Conservation (phyloP, 1,140 invertebrate species). For the Neodiprion virginianus region DNA sequence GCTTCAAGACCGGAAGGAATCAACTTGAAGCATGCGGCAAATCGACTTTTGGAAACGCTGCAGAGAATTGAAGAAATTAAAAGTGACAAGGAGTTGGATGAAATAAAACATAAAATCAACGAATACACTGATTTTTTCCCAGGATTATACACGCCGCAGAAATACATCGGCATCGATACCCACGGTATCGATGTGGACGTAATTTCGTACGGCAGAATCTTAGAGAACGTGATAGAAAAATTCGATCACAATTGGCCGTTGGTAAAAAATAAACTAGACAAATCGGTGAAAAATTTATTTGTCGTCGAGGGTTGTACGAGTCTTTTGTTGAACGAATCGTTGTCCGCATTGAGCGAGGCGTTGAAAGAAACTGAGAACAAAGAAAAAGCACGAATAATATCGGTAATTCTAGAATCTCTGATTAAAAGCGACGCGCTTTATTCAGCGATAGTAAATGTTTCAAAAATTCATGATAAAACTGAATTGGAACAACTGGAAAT, state of each 20-base stretch:
- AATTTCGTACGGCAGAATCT: slow-evolving; percentile 53
- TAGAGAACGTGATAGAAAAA: slow-evolving; percentile 56
- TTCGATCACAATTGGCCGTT: slow-evolving; percentile 66
- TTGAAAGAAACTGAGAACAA: slow-evolving; percentile 57
- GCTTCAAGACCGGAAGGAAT: slow-evolving; percentile 41
- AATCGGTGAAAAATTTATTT: slow-evolving; percentile 55
- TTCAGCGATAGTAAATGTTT: slow-evolving; percentile 56
- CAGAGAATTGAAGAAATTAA: slow-evolving; percentile 52
- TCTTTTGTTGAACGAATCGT: slow-evolving; percentile 60
- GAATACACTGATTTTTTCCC: slow-evolving; percentile 60
- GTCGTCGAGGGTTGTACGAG: slow-evolving; percentile 61
- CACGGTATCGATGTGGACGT: slow-evolving; percentile 47
- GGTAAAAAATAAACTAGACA: slow-evolving; percentile 46
- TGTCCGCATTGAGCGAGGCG: slow-evolving; percentile 57
- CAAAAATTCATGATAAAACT: slow-evolving; percentile 30
- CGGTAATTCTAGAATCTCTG: slow-evolving; percentile 59
- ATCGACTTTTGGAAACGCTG: slow-evolving; percentile 49
- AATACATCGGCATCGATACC: slow-evolving; percentile 60
- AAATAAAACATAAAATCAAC: slow-evolving; percentile 39
- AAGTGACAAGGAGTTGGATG: slow-evolving; percentile 52
- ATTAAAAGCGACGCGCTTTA: slow-evolving; percentile 66
- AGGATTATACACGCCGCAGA: slow-evolving; percentile 69
- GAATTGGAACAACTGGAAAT: slow-evolving; percentile 37
- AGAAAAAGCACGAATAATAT: slow-evolving; percentile 45
- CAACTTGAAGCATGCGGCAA: slow-evolving; percentile 38